A percentile compares a stretch with the other conserved stretches of the same genome.
These are phyloP conservation scores for Drosophila bocqueti DNA, from an alignment of 1,140 invertebrate species.

Conservation along the genomic window DNA sequence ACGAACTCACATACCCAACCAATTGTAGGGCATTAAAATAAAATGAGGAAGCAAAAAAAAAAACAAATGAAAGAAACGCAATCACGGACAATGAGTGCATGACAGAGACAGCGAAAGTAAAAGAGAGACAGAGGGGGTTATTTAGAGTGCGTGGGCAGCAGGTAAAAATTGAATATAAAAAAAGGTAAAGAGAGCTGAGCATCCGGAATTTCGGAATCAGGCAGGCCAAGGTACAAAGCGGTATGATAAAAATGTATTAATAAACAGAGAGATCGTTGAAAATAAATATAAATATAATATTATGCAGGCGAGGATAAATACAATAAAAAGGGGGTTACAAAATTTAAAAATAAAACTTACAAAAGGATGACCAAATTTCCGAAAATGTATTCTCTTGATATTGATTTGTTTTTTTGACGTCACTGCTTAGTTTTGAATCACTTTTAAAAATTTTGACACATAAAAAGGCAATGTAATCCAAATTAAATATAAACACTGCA, in stretches of 20 bases:
- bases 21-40: not conserved
- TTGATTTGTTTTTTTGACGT: conserved; percentile 5
- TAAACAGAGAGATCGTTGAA: conserved; percentile 17
- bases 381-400: conserved; percentile 18
- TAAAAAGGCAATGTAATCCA: conserved; percentile 14
- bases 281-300: conserved; percentile 25
- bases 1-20: not conserved
- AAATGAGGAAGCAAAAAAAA: conserved; percentile 11
- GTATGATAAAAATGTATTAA: conserved; percentile 50
- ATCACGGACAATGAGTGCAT: conserved; percentile 59
- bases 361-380: conserved; percentile 24
- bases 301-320: conserved; percentile 20
- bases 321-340: not conserved
- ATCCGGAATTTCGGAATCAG: conserved; percentile 24
- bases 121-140: conserved; percentile 20
- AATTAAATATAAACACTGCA: not conserved
- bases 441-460: conserved; percentile 39
- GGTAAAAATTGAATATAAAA: conserved; percentile 43
- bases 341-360: conserved; percentile 42
- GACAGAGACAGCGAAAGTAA: conserved; percentile 39
- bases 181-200: conserved; percentile 17
- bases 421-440: conserved; percentile 1
- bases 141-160: conserved; percentile 42
- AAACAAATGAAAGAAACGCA: conserved; percentile 46
- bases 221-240: conserved; percentile 27